Evolutionary conservation across 2,888 invertebrate genomes (phyloP).

Genomic region (Diachrysia chrysitis): DNA sequence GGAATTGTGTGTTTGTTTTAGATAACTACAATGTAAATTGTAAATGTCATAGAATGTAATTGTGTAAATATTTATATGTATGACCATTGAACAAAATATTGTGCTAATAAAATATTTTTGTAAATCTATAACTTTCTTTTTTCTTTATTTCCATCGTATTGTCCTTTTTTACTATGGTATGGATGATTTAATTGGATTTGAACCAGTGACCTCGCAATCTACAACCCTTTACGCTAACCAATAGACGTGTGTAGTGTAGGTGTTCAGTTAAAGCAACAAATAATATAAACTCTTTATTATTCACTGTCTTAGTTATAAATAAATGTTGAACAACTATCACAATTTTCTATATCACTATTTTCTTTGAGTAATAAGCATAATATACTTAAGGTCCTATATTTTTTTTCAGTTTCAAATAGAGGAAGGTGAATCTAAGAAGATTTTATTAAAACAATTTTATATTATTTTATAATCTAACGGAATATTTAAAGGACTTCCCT

Average conservation of each 20-base stretch:
- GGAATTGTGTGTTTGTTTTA: conserved; percentile 35
- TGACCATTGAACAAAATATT: conserved; percentile 29
- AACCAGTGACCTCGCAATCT: neutral
- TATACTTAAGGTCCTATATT: neutral
- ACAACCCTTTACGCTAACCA: neutral
- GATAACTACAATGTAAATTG: conserved; percentile 23
- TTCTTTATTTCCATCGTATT: neutral
- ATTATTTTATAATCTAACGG: neutral
- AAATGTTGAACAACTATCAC: neutral
- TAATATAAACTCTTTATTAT: conserved; percentile 1
- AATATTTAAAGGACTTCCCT: neutral
- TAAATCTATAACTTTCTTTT: conserved; percentile 17
- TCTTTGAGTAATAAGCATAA: neutral
- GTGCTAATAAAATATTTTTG: conserved; percentile 50
- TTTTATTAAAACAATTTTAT: neutral
- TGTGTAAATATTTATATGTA: conserved; percentile 51
- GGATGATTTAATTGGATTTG: too few relatives aligned
- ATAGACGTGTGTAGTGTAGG: neutral
- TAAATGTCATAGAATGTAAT: conserved; percentile 23
- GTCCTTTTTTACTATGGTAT: neutral
- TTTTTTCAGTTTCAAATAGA: neutral
- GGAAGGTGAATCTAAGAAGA: neutral
- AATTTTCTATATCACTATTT: neutral
- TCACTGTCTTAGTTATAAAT: neutral
- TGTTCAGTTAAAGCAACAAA: neutral